phyloP scores from a whole-genome alignment of 2,797 vertebrate genomes.

The Thaleichthys pacificus region DNA sequence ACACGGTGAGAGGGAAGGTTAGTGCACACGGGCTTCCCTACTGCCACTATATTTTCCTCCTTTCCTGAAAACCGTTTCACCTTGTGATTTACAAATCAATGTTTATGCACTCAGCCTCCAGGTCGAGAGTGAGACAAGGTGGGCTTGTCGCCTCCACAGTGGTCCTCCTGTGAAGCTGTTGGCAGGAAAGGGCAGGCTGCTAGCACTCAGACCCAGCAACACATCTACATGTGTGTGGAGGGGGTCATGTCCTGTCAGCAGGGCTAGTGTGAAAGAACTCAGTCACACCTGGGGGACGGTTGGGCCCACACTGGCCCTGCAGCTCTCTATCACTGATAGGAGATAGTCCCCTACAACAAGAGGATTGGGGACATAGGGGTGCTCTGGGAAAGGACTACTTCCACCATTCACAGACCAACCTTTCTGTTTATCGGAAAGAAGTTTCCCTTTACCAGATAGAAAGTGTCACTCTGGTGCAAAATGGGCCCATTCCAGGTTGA shows the following conservation, averaged over 20 bases:
- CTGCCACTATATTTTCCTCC: conserved; percentile 2
- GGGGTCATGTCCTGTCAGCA: conserved; percentile 24
- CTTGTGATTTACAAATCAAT: conserved; percentile 27
- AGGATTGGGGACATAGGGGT: too few relatives aligned
- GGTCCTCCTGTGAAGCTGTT: conserved; percentile 12
- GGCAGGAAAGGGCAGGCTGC: conserved; percentile 11
- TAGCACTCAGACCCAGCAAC: conserved; percentile 21
- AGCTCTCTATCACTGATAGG: background rate
- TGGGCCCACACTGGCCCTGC: background rate
- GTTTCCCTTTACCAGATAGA: too few relatives aligned
- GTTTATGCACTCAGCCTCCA: conserved; percentile 23
- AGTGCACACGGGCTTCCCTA: background rate
- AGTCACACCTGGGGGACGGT: background rate
- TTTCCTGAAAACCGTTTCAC: conserved; percentile 23
- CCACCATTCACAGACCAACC: too few relatives aligned
- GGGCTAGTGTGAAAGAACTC: background rate
- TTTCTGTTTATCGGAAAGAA: too few relatives aligned
- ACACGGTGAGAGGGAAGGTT: conserved; percentile 9
- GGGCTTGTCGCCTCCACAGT: conserved; percentile 24
- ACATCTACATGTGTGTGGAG: conserved; percentile 40
- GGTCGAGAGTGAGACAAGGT: conserved; percentile 24
- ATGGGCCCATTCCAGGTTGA: too few relatives aligned
- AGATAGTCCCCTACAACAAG: background rate
- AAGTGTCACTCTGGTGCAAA: too few relatives aligned
- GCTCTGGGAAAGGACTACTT: too few relatives aligned